phyloP scores from a whole-genome alignment of 2,888 invertebrate genomes.

The Meliscaeva auricollis region DNA sequence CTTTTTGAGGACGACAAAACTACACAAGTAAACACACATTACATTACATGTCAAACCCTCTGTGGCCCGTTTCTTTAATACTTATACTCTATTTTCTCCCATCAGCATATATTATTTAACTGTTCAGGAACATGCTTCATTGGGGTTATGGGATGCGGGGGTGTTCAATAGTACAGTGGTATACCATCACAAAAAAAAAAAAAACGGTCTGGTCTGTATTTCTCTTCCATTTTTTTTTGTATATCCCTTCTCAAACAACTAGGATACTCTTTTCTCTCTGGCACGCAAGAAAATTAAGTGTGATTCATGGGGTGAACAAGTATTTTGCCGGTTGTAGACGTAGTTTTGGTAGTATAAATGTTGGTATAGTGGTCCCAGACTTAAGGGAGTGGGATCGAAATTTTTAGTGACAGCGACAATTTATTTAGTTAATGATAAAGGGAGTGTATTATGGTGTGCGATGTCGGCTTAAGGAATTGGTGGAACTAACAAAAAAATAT shows the following conservation, averaged over 20 bases:
- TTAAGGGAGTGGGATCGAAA: conserved; percentile 23
- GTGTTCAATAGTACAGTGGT: no score
- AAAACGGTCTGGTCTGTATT: conserved; percentile 3
- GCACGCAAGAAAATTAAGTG: conserved; percentile 29
- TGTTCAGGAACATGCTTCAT: conserved; percentile 11
- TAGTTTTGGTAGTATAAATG: neutral
- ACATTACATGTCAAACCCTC: conserved; percentile 20
- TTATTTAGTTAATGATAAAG: conserved; percentile 33
- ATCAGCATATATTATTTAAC: conserved; percentile 27
- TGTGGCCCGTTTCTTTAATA: conserved; percentile 1
- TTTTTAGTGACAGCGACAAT: conserved; percentile 32
- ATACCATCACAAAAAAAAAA: neutral
- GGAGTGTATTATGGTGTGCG: conserved; percentile 25
- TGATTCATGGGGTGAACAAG: conserved; percentile 34
- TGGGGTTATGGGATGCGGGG: neutral
- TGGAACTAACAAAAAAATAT: neutral
- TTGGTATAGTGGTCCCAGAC: conserved; percentile 7
- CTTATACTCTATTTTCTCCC: neutral
- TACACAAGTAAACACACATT: conserved; percentile 7
- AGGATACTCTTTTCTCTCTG: neutral
- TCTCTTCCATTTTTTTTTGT: neutral
- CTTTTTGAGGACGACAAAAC: neutral
- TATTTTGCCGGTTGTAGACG: neutral
- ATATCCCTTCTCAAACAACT: conserved; percentile 1
- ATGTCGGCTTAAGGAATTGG: conserved; percentile 5